phyloP scores from a whole-genome alignment of 1,140 invertebrate genomes.

The Yoshiicerus persimilis region DNA sequence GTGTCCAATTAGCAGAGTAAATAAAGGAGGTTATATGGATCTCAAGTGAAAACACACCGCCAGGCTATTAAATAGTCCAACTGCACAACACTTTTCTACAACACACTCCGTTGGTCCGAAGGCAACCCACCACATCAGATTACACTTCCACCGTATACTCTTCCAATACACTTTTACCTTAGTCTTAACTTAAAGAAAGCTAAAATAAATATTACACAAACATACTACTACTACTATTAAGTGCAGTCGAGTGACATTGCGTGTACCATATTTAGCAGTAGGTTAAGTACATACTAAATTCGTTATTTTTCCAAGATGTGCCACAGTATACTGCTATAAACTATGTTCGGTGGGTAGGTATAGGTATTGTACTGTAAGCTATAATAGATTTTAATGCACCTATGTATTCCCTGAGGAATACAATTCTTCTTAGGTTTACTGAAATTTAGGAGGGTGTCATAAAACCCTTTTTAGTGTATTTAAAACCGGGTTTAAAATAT shows the following conservation, averaged over 20 bases:
- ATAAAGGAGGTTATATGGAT: conserved; percentile 27
- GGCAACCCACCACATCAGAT: background rate
- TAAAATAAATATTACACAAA: background rate
- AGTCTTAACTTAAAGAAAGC: background rate
- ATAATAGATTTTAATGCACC: too few relatives aligned
- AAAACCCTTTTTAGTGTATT: conserved; percentile 12
- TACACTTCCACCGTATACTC: background rate
- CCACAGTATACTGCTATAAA: too few relatives aligned
- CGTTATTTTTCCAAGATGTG: too few relatives aligned
- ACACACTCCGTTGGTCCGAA: background rate
- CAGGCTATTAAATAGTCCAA: background rate
- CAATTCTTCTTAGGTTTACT: background rate
- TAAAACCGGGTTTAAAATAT: background rate
- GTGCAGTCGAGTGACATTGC: too few relatives aligned
- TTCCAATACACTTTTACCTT: background rate
- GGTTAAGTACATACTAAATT: too few relatives aligned
- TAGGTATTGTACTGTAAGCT: too few relatives aligned
- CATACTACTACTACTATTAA: background rate
- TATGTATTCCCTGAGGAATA: too few relatives aligned
- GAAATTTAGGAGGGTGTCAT: background rate
- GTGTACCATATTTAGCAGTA: too few relatives aligned
- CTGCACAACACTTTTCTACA: background rate
- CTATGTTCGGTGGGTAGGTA: too few relatives aligned
- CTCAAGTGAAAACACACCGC: background rate
- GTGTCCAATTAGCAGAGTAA: conserved; percentile 31